Conservation (phyloP, 2,113 vertebrate genomes). For the Sylvietta virens region DNA sequence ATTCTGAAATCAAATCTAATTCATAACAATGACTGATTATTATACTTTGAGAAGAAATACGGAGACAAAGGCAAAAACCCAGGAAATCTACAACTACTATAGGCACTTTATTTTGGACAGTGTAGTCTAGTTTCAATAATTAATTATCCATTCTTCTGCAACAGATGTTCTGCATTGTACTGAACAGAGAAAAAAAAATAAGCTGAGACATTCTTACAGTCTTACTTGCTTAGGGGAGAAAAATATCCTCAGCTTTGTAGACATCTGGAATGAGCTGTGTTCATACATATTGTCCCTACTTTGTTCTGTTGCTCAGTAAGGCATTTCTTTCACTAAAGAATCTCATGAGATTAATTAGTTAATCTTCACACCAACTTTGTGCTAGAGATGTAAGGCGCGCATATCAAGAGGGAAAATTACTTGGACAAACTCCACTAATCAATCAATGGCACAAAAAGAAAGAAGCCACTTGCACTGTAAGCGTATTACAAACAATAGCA, state of each 20-base stretch:
- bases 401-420: conserved; percentile 35
- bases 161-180: conserved; percentile 3
- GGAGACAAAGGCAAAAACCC: neutral
- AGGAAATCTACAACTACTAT: neutral
- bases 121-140: neutral
- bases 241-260: neutral
- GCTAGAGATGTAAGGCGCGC: neutral
- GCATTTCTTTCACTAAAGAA: conserved; percentile 15
- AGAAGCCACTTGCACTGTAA: conserved; percentile 30
- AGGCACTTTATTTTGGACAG: neutral
- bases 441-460: conserved; percentile 25
- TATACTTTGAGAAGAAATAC: neutral
- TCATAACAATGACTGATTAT: neutral
- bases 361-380: conserved; percentile 32
- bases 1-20: neutral
- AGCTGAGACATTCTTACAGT: neutral
- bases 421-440: conserved; percentile 23
- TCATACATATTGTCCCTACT: neutral
- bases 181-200: neutral
- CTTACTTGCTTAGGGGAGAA: neutral
- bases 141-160: conserved; percentile 15
- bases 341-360: conserved; percentile 50
- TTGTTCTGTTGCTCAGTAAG: conserved; percentile 41
- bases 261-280: neutral
- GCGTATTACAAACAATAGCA: neutral